Percentiles rank a stretch among this genome's conserved stretches.
Conservation (phyloP, 2,797 vertebrate species). For the Ciconia nigra region DNA sequence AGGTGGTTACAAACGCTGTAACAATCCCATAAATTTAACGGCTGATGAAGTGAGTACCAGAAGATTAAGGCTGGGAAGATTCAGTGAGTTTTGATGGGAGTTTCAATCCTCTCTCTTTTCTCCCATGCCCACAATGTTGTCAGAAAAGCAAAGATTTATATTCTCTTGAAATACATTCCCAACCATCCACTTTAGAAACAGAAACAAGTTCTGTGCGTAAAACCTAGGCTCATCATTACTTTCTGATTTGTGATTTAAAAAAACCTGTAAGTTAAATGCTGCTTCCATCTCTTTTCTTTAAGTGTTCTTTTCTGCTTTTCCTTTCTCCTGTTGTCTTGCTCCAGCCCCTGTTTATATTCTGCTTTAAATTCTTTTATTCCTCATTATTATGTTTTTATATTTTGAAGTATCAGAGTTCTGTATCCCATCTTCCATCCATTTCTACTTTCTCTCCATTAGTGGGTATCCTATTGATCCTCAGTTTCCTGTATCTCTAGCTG, state of each 20-base stretch:
- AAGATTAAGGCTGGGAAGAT: constrained; percentile 1
- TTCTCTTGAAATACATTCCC: background rate
- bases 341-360: background rate
- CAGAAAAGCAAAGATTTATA: background rate
- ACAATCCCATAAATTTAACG: background rate
- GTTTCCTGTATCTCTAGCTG: background rate
- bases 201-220: background rate
- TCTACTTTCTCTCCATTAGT: background rate
- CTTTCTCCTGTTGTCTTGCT: background rate
- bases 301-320: background rate
- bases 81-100: background rate
- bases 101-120: background rate
- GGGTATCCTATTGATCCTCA: background rate
- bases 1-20: background rate
- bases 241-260: background rate
- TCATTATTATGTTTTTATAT: background rate
- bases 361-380: background rate
- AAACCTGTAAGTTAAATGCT: background rate
- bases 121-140: background rate
- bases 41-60: background rate
- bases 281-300: background rate
- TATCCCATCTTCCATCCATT: background rate
- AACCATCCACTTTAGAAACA: background rate
- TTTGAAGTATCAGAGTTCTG: background rate
- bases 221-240: background rate